Base-by-base conservation (phyloP, 2,797 vertebrate species). In the Anguilla pacifica region DNA sequence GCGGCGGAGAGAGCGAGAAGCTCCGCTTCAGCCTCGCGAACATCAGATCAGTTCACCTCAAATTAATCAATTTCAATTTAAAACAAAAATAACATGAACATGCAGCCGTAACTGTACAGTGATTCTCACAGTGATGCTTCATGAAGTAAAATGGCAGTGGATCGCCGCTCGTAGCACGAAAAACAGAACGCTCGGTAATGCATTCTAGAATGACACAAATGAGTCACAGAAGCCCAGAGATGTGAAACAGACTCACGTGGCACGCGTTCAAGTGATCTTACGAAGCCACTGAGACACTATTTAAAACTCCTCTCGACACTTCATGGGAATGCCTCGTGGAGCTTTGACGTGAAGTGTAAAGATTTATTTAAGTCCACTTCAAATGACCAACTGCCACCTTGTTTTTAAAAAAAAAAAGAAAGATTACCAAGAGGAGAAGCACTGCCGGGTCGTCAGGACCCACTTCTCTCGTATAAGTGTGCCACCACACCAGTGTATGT, bases 371-470 rank as follows among this genome's bases (percentile, higher is more conserved):
- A n/a, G 61, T 70, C n/a, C 43, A 43, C 46, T 88, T 74, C 35
- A 74, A 74, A 43, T 51, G n/a, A 7, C 25, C 11, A 10, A 1
- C 4, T 6, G 13, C 35, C 28, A 17, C 5, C 10, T 39, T 43
- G 25, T 46, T 87, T 83, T 49, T n/a, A 39, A 74, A 53, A n/a
- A n/a, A n/a, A n/a, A 35, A 5, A 35, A 11, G 17, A 39, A 77
- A 17, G 4, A 39, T 77, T 96, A 97, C 96, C 96, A 97, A 90
- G 98, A 98, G 84, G 97, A 98, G 92, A 99, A 99, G 92, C 98
- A 99, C 86, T 99, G 98, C 31, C 98, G 97, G 90, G 98, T 97
- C 0, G 98, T 99, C 91, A 99, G 93, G 94, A 99, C 96, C 98
- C 98, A 99, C 86, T 98, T 96, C 90, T 99, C 98, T 92, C 98